Conservation (phyloP, 2,113 vertebrate species). For the Xenopus laevis region DNA sequence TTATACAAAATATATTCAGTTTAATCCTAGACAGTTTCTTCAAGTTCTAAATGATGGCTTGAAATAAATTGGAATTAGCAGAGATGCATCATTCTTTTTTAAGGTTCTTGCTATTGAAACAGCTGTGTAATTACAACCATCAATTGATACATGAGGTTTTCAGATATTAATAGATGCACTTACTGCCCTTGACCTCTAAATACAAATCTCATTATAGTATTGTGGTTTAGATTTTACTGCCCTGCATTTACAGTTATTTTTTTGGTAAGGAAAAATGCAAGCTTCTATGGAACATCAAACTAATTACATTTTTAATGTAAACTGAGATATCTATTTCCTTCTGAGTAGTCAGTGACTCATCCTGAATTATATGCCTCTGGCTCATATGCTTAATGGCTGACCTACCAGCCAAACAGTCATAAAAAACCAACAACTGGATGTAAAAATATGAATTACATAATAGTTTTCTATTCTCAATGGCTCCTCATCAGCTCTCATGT, state of each 20-base stretch:
- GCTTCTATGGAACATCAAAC: slow-evolving; percentile 29
- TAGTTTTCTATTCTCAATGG: slow-evolving; percentile 20
- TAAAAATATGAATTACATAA: slow-evolving; percentile 36
- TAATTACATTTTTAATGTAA: slow-evolving; percentile 37
- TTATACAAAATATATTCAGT: no score
- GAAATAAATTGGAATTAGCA: no score
- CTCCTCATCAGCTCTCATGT: slow-evolving; percentile 8
- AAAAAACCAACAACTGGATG: slow-evolving; percentile 35
- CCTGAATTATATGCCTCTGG: slow-evolving; percentile 38
- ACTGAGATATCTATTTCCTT: slow-evolving; percentile 37
- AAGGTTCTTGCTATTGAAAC: no score
- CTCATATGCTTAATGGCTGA: slow-evolving; percentile 33
- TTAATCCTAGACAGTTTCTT: no score
- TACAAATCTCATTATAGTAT: background rate
- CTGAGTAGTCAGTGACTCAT: slow-evolving; percentile 36
- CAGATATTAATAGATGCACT: background rate
- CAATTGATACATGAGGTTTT: no score
- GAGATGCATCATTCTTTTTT: no score
- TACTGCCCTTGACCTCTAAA: slow-evolving; percentile 13
- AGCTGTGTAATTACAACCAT: no score
- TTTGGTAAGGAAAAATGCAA: background rate
- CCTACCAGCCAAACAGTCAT: slow-evolving; percentile 42
- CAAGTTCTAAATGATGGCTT: no score
- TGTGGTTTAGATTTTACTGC: slow-evolving; percentile 20
- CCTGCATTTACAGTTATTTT: slow-evolving; percentile 20